These are phyloP conservation scores for Hypomecis punctinalis DNA, from an alignment of 2,888 invertebrate genomes.

Conservation along the genomic window DNA sequence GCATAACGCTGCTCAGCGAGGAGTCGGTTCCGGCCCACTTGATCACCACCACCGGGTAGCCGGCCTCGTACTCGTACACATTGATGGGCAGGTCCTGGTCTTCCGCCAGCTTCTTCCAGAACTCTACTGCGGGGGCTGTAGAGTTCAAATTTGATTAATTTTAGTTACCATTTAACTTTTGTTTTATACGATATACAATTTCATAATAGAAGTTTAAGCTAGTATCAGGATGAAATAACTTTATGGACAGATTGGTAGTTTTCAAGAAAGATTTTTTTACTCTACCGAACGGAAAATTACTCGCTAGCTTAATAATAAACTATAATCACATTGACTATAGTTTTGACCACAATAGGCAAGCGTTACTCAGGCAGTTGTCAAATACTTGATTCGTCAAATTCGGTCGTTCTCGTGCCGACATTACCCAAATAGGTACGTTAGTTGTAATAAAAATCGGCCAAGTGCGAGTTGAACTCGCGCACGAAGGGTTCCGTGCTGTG, in stretches of 20 bases:
- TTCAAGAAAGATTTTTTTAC: background rate
- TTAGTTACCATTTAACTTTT: background rate
- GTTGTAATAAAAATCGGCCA: too few relatives aligned
- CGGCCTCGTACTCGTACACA: slow-evolving; percentile 69
- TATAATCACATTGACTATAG: too few relatives aligned
- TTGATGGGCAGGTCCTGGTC: slow-evolving; percentile 85
- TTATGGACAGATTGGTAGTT: background rate
- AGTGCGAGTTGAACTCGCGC: too few relatives aligned
- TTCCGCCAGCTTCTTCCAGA: slow-evolving; percentile 88
- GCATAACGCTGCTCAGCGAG: slow-evolving; percentile 87
- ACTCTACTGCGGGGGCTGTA: slow-evolving; percentile 87
- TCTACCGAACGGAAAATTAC: background rate
- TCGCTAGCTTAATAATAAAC: too few relatives aligned
- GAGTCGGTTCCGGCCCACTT: slow-evolving; percentile 92
- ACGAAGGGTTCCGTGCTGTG: too few relatives aligned
- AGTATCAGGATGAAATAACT: background rate
- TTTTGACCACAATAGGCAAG: too few relatives aligned
- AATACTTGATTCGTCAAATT: too few relatives aligned
- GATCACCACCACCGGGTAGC: slow-evolving; percentile 91
- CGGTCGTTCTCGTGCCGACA: too few relatives aligned
- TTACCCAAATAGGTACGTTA: too few relatives aligned
- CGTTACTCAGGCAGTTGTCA: too few relatives aligned
- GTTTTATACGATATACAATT: background rate
- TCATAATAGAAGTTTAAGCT: too few relatives aligned
- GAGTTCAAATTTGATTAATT: background rate